Evolutionary conservation across 2,113 vertebrate species (phyloP).

Genomic region (Burhinus bistriatus): DNA sequence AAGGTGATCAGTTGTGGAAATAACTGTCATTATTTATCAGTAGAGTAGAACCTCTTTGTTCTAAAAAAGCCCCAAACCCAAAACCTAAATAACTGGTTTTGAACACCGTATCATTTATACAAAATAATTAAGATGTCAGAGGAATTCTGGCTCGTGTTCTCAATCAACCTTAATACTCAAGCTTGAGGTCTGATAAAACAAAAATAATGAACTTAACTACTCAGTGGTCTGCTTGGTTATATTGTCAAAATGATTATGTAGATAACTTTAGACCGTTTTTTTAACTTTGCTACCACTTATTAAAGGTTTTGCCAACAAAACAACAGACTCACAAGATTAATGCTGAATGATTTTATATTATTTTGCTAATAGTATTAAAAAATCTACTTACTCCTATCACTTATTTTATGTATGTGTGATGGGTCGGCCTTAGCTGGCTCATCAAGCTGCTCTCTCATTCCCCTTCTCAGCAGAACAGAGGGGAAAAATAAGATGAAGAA

Average conservation of each 20-base stretch:
- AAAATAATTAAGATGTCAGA: background rate
- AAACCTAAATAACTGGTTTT: background rate
- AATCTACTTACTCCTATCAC: background rate
- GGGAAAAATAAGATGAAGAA: background rate
- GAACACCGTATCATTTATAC: background rate
- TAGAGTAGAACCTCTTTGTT: background rate
- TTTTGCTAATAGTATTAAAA: background rate
- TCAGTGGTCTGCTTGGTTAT: background rate
- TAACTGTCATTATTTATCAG: background rate
- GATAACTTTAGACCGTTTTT: background rate
- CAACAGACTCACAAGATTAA: background rate
- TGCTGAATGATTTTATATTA: background rate
- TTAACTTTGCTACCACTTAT: background rate
- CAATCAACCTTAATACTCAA: background rate
- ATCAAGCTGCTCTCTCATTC: background rate
- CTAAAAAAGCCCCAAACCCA: background rate
- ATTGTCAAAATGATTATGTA: background rate
- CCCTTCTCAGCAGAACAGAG: background rate
- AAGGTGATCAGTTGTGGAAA: background rate
- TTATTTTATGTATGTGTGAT: background rate
- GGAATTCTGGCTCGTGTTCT: background rate
- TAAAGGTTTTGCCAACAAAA: background rate
- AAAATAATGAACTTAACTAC: background rate
- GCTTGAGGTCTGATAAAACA: background rate
- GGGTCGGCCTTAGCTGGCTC: background rate